Evolutionary conservation across 1,140 invertebrate species (phyloP), one percentile per base, ranked within the genome.

Genomic region (Eriocheir sinensis): DNA sequence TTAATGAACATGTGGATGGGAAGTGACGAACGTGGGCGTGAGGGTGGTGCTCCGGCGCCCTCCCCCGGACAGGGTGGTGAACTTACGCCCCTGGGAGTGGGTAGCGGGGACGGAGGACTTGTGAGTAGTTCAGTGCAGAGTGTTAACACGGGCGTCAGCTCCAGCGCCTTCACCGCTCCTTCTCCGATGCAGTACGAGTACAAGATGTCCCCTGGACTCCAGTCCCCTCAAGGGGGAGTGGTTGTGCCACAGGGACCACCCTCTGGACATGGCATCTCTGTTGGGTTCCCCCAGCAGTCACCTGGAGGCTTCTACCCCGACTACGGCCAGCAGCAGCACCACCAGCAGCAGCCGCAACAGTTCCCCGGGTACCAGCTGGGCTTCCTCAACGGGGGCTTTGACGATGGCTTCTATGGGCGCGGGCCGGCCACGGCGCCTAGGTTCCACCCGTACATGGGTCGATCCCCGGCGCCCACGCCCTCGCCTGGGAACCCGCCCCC

Each of bases 1-100:
- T 96, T 98, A 92, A 96, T 98, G 94, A 98, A 97, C 96, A 98
- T 98, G 96, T 98, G 98, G 98, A 97, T 97, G n/a, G 94, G 95
- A 95, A 95, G 91, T 95, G 96, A 95, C 93, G 95, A 96, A 88
- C 93, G 92, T 86, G 81, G 95, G 91, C 93, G 95, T 88, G 94
- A 91, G 81, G 94, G 93, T 79, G 93, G 93, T 85, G 95, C 94
- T 88, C 96, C 36, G 89, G 72, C 95, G 93, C 53, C 89, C 91
- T 93, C 95, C 95, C 89, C 95, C 53, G 95, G 91, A 80, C 93
- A 93, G 79, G 89, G 60, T n/a, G 94, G 89, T 41, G 91, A 95
- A 30, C 72, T 93, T 85, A 95, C 97, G 95, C 97, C 98, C 8
- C 41, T 94, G 81, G 94, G 94, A 60, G 94, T 91, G 30, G 86